Evolutionary conservation across 2,888 invertebrate species (phyloP).

Genomic region (Phyllotreta striolata): DNA sequence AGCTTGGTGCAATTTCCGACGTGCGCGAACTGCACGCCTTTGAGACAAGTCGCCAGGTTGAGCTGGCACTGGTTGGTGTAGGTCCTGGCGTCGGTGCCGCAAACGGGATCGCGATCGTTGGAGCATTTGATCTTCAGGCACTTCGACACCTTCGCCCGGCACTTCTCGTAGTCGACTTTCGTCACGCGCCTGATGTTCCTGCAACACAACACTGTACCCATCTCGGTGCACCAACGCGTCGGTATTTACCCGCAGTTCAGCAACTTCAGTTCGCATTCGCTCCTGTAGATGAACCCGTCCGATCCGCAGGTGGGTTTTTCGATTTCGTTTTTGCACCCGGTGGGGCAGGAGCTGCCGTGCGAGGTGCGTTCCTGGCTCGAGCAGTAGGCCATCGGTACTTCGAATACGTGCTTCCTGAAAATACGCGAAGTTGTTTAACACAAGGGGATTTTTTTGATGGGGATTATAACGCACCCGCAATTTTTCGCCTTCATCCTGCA

Average conservation of each 20-base stretch:
- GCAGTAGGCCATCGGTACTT: constrained; percentile 90
- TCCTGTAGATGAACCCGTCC: constrained; percentile 87
- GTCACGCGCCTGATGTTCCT: constrained; percentile 67
- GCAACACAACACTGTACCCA: constrained; percentile 20
- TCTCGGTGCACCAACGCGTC: not conserved
- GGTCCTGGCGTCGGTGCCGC: constrained; percentile 87
- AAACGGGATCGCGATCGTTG: constrained; percentile 79
- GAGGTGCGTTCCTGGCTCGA: constrained; percentile 78
- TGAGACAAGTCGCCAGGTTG: constrained; percentile 85
- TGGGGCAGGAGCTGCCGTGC: constrained; percentile 70
- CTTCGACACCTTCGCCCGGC: constrained; percentile 75
- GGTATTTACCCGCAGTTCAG: constrained; percentile 81
- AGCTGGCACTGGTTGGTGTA: constrained; percentile 85
- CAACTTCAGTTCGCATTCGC: constrained; percentile 88
- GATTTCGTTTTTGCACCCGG: constrained; percentile 76
- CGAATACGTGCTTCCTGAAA: constrained; percentile 86
- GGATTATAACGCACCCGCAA: constrained; percentile 72
- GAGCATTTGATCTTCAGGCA: constrained; percentile 78
- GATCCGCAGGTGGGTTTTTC: constrained; percentile 84
- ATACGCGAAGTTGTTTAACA: not conserved
- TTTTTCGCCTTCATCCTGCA: constrained; percentile 93
- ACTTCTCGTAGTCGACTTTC: constrained; percentile 82
- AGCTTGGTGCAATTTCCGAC: constrained; percentile 86
- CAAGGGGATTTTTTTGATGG: not conserved
- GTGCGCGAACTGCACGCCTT: constrained; percentile 87